Conservation (phyloP, 2,113 vertebrate species). For the Colistium nudipinnis region DNA sequence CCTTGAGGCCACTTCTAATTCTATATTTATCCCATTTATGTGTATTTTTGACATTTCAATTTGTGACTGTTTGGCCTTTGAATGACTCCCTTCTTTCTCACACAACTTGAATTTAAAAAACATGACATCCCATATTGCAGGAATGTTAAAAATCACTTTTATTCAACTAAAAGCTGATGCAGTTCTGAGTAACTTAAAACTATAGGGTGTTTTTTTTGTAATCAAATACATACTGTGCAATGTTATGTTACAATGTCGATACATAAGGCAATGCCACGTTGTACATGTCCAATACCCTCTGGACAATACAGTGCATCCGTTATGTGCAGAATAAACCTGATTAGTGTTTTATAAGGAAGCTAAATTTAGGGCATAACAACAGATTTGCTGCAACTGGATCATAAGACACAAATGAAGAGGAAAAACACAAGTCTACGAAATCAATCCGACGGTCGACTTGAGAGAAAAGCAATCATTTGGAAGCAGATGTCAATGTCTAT, state of each 20-base stretch:
- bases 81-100: background rate
- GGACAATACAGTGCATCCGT: conserved; percentile 46
- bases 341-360: conserved; percentile 43
- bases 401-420: conserved; percentile 10
- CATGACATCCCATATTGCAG: conserved; percentile 31
- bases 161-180: conserved; percentile 71
- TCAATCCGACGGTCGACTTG: background rate
- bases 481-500: conserved; percentile 4
- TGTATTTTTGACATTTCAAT: too few species aligned
- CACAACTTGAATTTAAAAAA: background rate
- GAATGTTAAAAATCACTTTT: conserved; percentile 75
- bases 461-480: background rate
- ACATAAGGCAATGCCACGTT: conserved; percentile 56
- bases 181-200: conserved; percentile 61
- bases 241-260: conserved; percentile 50
- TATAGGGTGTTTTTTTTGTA: conserved; percentile 31
- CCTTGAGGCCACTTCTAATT: background rate
- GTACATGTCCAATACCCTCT: conserved; percentile 39
- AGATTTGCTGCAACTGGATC: conserved; percentile 28
- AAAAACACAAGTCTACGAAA: conserved; percentile 11
- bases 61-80: background rate
- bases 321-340: conserved; percentile 63
- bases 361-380: conserved; percentile 37
- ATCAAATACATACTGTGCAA: conserved; percentile 61
- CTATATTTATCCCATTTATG: background rate